These are phyloP conservation scores for Leptogaster cylindrica DNA, from an alignment of 2,888 invertebrate species.

Conservation along the genomic window DNA sequence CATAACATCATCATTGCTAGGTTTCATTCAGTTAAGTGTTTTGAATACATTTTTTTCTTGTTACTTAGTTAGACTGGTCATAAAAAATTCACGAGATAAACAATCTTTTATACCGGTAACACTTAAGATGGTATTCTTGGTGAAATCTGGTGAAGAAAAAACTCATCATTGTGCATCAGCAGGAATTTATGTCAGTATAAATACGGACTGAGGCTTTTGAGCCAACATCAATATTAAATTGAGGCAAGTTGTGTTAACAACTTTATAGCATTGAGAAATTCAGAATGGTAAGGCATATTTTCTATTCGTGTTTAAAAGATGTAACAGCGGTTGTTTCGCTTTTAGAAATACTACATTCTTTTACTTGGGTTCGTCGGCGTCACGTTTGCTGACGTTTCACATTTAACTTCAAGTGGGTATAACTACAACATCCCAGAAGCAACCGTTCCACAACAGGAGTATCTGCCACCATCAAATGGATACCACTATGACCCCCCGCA, in stretches of 20 bases:
- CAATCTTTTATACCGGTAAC: slow-evolving; percentile 8
- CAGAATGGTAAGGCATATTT: slow-evolving; percentile 2
- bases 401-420: slow-evolving; percentile 18
- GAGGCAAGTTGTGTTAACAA: slow-evolving; percentile 5
- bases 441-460: background rate
- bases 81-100: slow-evolving; percentile 22
- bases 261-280: background rate
- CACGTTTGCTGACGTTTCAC: slow-evolving; percentile 26
- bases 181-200: slow-evolving; percentile 20
- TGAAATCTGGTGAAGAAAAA: slow-evolving; percentile 3
- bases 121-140: slow-evolving; percentile 33
- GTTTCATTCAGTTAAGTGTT: slow-evolving; percentile 7
- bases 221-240: background rate
- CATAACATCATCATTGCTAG: slow-evolving; percentile 1
- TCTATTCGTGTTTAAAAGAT: background rate
- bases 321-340: background rate
- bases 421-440: slow-evolving; percentile 20
- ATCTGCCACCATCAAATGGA: slow-evolving; percentile 7
- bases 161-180: slow-evolving; percentile 19
- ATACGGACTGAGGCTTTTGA: background rate
- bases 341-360: too few species aligned
- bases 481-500: slow-evolving; percentile 6
- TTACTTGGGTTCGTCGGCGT: background rate
- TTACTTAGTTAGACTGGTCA: background rate
- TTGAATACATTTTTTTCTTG: background rate